Evolutionary conservation across 2,113 vertebrate genomes (phyloP).

Genomic region (Anhinga anhinga): DNA sequence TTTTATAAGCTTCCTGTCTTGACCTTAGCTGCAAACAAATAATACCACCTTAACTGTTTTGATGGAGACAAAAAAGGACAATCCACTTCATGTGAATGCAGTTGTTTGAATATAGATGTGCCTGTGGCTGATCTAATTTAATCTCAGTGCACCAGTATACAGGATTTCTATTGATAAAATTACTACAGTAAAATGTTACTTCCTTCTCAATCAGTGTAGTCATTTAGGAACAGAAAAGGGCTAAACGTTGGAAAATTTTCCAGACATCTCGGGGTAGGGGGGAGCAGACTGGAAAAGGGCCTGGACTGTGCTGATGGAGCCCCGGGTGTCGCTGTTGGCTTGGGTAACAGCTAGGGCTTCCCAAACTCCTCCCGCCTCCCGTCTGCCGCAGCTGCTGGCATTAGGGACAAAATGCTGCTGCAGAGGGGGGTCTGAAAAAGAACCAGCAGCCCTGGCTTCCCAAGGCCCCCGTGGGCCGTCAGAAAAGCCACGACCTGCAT

Average conservation of each 20-base stretch:
- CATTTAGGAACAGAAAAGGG: not conserved
- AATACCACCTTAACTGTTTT: not conserved
- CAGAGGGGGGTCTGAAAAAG: not conserved
- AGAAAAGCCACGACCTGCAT: not conserved
- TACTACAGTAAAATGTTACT: not conserved
- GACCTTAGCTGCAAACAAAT: not conserved
- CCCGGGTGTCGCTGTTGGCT: conserved; percentile 70
- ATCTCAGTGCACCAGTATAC: not conserved
- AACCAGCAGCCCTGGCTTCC: not conserved
- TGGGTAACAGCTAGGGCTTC: not conserved
- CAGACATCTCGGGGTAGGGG: fast-evolving
- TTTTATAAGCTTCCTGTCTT: not conserved
- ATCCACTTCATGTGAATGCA: not conserved
- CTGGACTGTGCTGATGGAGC: not conserved
- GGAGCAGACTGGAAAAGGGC: not conserved
- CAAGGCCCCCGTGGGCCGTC: not conserved
- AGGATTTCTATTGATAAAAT: not conserved
- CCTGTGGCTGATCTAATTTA: not conserved
- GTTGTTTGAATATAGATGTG: not conserved
- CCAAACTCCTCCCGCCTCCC: not conserved
- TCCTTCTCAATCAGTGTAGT: not conserved
- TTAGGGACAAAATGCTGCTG: not conserved
- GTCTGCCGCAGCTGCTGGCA: not conserved
- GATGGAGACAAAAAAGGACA: not conserved
- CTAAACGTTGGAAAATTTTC: not conserved